Evolutionary conservation across 23 tunicate species (phyloP).

Genomic region (Trididemnum nubilum): DNA sequence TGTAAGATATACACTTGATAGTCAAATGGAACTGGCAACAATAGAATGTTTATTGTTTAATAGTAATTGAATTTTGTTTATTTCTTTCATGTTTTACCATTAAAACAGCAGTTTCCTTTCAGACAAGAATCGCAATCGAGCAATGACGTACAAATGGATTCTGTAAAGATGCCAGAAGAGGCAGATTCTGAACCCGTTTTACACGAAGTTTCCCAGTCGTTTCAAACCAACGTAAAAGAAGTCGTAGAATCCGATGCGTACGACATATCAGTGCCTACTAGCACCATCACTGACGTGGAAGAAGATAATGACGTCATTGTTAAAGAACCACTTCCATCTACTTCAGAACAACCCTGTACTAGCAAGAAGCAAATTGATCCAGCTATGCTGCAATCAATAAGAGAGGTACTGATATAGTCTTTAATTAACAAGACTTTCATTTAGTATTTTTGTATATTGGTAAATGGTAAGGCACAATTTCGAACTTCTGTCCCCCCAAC

Average conservation of each 20-base stretch:
- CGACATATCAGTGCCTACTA: slow-evolving; percentile 27
- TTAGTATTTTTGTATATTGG: no score
- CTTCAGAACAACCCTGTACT: background rate
- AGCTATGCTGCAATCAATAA: slow-evolving; percentile 20
- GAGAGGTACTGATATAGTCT: slow-evolving; percentile 7
- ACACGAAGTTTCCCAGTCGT: background rate
- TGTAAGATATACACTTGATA: no score
- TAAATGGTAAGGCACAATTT: no score
- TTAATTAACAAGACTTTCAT: no score
- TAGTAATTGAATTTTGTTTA: no score
- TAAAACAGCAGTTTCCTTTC: no score
- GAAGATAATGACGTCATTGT: slow-evolving; percentile 8
- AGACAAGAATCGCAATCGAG: no score
- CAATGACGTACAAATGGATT: background rate
- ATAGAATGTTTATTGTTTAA: no score
- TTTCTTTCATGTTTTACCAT: no score
- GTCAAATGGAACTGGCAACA: no score
- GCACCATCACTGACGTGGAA: background rate
- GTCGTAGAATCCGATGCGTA: background rate
- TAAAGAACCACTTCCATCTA: slow-evolving; percentile 16
- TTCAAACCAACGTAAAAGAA: slow-evolving; percentile 19
- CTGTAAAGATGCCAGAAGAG: background rate
- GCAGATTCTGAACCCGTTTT: background rate
- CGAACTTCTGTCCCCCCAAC: no score
- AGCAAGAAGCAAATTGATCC: background rate